Base-by-base conservation (phyloP, 2,113 vertebrate genomes). In the Vimba vimba region DNA sequence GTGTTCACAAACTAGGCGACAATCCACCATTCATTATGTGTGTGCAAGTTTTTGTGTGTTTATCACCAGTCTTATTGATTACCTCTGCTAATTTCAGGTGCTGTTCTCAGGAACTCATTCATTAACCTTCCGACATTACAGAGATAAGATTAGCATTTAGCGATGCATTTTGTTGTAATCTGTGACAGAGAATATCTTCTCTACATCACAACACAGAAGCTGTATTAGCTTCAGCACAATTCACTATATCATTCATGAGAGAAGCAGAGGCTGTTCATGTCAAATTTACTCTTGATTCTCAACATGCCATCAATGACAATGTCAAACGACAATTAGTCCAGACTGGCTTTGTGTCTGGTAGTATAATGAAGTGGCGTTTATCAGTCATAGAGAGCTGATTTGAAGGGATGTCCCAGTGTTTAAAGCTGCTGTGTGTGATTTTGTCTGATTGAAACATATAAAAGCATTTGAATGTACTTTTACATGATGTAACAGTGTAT, bases 71-170 rank as follows among this genome's bases (percentile, higher is more conserved):
- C n/a, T 19, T 62, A 64, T 87, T 27, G 36, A 86, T 87, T 88
- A 89, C 87, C 87, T 91, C 85, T 68, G 21, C 47, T 87, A 69
- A 86, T 84, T 83, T 88, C 82, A 84, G 89, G 89, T 91, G 90
- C 87, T 85, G 75, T 86, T 85, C 75, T 82, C 74, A 85, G 79
- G 85, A 88, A 88, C 45, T 52, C 33, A 2, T 82, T 79, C 73
- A 64, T 43, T 81, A 85, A 19, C n/a, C n/a, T 82, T 85, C 43
- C 36, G 15, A 39, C 33, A 69, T 33, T 82, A 33, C 45, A 52
- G 60, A 50, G 79, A 68, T 74, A 66, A 75, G 25, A 76, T 55
- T 43, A 79, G 12, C 19, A 50, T 82, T 71, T 85, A 47, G 4
- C 47, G 13, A 47, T 57, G 2, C 8, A 19, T 71, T 82, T 25